Evolutionary conservation across 2,797 vertebrate species (phyloP), one percentile per base, ranked within the genome.

Genomic region (Benthosema pterotum): DNA sequence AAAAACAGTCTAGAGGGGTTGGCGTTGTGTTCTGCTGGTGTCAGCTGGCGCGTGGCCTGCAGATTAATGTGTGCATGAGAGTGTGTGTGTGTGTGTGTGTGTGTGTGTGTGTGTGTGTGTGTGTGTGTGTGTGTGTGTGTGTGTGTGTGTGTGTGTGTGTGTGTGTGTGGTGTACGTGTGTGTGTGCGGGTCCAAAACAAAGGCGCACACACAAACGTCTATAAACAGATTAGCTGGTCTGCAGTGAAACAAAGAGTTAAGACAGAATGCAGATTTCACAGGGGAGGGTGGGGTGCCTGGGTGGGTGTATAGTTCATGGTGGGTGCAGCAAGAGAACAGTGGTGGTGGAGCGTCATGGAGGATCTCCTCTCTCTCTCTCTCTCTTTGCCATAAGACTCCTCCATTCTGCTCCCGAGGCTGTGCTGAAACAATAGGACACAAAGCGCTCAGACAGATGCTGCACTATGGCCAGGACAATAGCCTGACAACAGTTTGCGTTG

Each of bases 241-340:
- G 82, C 72, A 15, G 72, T 84, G 85, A 89, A 88, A 92, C 88
- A 90, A 91, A 91, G 86, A 80, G 87, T 87, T 88, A 87, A 85
- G 71, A 86, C 79, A 88, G 88, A 92, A 91, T 88, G 87, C 82
- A 78, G 83, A 91, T 92, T 91, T 93, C 91, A 91, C 88, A 88
- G 83, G 43, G 67, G 67, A 66, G 58, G 73, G 77, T 25, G 80
- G 74, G 79, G 79, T 43, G 51, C 50, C 50, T 15, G 17, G 22
- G 54, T 49, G 25, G 42, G 49, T 47, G 64, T 50, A n/a, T n/a
- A 22, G 65, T 42, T 46, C 42, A 62, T 42, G 71, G 72, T 68
- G 38, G 60, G 85, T 62, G 78, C 65, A 63, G 80, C 65, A 3
- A 3, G 45, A 13, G 45, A 38, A 15, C n/a, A 15, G 45, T 54